Percentiles rank a stretch among this genome's conserved stretches.
These are phyloP conservation scores for Drosophila kepulauana DNA, from an alignment of 1,140 invertebrate genomes.

Conservation along the genomic window DNA sequence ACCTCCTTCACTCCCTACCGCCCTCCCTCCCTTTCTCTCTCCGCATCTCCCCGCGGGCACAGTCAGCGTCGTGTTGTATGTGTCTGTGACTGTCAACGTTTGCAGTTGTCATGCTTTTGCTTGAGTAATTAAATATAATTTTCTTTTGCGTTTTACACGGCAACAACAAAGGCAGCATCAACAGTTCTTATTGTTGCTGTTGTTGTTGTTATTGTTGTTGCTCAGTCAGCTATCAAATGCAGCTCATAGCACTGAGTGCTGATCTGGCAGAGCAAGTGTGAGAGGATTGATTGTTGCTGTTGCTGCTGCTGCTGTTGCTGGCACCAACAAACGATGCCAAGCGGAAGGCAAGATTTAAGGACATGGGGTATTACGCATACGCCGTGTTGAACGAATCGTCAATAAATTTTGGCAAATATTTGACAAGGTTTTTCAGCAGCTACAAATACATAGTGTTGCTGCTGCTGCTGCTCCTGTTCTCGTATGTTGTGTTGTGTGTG, in stretches of 20 bases:
- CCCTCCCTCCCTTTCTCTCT: background rate
- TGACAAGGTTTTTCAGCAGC: slow-evolving; percentile 59
- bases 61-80: background rate
- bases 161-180: slow-evolving; percentile 33
- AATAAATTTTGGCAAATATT: slow-evolving; percentile 57
- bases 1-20: background rate
- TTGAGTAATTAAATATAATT: slow-evolving; percentile 81
- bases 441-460: slow-evolving; percentile 74
- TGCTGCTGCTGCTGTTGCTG: slow-evolving; percentile 21
- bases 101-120: slow-evolving; percentile 77
- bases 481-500: background rate
- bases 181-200: slow-evolving; percentile 37
- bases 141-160: slow-evolving; percentile 74
- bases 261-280: background rate
- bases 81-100: slow-evolving; percentile 56
- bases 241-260: slow-evolving; percentile 12
- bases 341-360: slow-evolving; percentile 4
- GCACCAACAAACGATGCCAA: slow-evolving; percentile 17
- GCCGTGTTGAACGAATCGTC: slow-evolving; percentile 42
- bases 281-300: slow-evolving; percentile 27
- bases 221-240: slow-evolving; percentile 50
- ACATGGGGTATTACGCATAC: slow-evolving; percentile 32
- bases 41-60: background rate
- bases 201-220: slow-evolving; percentile 16
- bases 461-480: background rate